Evolutionary conservation across 2,113 vertebrate genomes (phyloP).

Genomic region (Otis tarda): DNA sequence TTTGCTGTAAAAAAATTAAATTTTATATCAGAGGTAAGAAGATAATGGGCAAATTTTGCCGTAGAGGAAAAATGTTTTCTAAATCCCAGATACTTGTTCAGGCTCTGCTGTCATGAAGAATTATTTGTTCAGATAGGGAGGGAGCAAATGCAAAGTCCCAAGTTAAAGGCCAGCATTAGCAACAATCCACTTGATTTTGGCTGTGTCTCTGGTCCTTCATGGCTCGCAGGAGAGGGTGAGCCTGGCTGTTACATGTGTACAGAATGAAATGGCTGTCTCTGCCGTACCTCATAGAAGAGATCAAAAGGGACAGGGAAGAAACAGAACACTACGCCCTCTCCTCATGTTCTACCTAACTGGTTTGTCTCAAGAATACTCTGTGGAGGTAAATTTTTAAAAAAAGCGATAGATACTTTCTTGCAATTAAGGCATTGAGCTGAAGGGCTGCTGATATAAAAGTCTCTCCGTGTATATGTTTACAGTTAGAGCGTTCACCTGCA

Average conservation of each 20-base stretch:
- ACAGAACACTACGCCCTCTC: rapidly evolving
- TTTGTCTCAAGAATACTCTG: background rate
- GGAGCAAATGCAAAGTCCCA: background rate
- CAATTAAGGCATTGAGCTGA: background rate
- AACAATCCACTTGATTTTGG: background rate
- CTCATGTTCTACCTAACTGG: background rate
- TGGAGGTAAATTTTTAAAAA: background rate
- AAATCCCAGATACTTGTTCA: background rate
- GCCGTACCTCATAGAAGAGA: background rate
- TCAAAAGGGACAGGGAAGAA: background rate
- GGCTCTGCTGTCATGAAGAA: background rate
- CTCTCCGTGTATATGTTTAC: background rate
- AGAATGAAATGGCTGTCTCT: background rate
- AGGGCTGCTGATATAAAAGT: background rate
- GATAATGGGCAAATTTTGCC: background rate
- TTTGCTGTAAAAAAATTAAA: background rate
- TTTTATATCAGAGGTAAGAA: background rate
- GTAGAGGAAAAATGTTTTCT: background rate
- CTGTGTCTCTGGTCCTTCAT: background rate
- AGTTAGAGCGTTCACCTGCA: background rate
- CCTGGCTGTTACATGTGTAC: background rate
- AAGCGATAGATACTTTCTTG: background rate
- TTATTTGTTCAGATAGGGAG: background rate
- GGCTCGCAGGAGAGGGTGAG: background rate
- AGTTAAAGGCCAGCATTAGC: background rate